Evolutionary conservation across 2,888 invertebrate genomes (phyloP).

Genomic region (Archaeoteleia sp.): DNA sequence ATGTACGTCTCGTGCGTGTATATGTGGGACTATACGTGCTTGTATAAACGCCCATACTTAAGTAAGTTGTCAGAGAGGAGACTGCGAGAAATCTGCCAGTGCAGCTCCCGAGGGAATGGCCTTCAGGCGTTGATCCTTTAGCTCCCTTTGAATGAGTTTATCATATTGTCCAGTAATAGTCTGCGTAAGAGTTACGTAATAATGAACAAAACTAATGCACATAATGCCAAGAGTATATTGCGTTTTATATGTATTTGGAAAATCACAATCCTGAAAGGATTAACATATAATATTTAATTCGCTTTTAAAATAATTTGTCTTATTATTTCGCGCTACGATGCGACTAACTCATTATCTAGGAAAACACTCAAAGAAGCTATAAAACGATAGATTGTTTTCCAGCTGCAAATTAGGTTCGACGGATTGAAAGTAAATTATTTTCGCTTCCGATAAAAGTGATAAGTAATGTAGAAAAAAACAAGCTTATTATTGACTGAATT

Average conservation of each 20-base stretch:
- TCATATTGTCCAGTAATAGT: constrained; percentile 51
- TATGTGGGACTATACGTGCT: constrained; percentile 18
- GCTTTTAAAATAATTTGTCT: constrained; percentile 47
- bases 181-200: constrained; percentile 49
- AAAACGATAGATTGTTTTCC: constrained; percentile 32
- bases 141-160: constrained; percentile 53
- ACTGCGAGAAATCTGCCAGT: constrained; percentile 37
- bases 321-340: constrained; percentile 42
- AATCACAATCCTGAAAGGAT: constrained; percentile 45
- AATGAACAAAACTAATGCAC: constrained; percentile 39
- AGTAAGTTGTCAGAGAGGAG: constrained; percentile 43
- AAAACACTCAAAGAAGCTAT: constrained; percentile 44
- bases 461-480: constrained; percentile 18
- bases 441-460: constrained; percentile 43
- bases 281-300: constrained; percentile 43
- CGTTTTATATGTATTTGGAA: constrained; percentile 9
- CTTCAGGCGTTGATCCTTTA: constrained; percentile 51
- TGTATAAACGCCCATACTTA: constrained; percentile 27
- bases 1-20: constrained; percentile 14
- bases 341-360: no score
- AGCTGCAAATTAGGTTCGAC: constrained; percentile 1
- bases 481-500: constrained; percentile 40
- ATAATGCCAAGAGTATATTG: constrained; percentile 10
- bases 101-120: constrained; percentile 44
- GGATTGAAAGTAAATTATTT: constrained; percentile 49